A percentile compares a stretch with the other conserved stretches of the same genome.
Conservation (phyloP, 2,113 vertebrate genomes). For the Dryoscopus gambensis region DNA sequence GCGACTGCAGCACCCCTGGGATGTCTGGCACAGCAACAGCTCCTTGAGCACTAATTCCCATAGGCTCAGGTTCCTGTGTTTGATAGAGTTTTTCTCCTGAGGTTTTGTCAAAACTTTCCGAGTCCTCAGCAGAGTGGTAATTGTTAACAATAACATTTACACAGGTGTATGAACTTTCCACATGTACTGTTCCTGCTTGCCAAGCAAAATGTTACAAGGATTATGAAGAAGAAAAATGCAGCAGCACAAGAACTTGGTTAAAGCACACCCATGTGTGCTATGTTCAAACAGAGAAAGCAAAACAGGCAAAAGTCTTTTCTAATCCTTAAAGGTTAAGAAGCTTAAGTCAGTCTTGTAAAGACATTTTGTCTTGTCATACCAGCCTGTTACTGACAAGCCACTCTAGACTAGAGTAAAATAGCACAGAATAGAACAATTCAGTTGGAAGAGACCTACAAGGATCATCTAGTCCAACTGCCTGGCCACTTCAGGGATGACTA, state of each 20-base stretch:
- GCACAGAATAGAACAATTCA: neutral
- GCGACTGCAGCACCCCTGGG: neutral
- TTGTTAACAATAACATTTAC: slow-evolving; percentile 12
- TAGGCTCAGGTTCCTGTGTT: neutral
- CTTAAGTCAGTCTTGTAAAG: neutral
- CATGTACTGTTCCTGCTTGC: neutral
- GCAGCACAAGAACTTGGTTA: neutral
- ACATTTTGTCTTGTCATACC: neutral
- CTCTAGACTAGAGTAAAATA: neutral
- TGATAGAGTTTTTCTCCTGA: neutral
- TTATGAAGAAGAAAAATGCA: neutral
- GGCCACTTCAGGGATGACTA: neutral
- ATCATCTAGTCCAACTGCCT: neutral
- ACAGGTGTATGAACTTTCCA: neutral
- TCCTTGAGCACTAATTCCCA: neutral
- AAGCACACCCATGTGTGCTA: neutral
- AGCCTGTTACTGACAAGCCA: neutral
- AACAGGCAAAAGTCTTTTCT: neutral
- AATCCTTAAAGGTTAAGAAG: slow-evolving; percentile 1
- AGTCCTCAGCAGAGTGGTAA: neutral
- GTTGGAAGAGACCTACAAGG: neutral
- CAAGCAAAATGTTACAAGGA: neutral
- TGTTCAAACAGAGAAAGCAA: neutral
- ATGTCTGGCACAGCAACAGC: neutral
- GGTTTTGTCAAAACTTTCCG: neutral